Evolutionary conservation across 2,113 vertebrate species (phyloP).

Genomic region (Lycocorax pyrrhopterus): DNA sequence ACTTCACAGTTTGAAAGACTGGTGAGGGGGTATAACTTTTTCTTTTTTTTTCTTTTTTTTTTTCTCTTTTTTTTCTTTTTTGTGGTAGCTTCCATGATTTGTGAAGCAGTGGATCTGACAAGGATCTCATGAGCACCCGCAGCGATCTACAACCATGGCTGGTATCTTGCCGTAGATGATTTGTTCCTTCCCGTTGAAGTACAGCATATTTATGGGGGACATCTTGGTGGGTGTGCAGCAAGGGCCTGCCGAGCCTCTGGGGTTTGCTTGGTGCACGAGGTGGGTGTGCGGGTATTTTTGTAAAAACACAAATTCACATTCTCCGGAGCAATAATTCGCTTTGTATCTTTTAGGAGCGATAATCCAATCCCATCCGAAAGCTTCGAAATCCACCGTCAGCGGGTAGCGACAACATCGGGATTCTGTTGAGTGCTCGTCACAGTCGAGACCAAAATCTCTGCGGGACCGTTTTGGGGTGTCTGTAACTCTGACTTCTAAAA

Average conservation of each 20-base stretch:
- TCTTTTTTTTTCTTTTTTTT: too few relatives aligned
- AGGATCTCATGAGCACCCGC: constrained; percentile 89
- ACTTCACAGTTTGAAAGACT: constrained; percentile 74
- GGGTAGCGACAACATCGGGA: constrained; percentile 95
- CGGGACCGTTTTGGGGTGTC: constrained; percentile 85
- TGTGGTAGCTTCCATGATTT: constrained; percentile 19
- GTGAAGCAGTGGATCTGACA: background rate
- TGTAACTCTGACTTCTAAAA: constrained; percentile 95
- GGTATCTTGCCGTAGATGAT: constrained; percentile 99
- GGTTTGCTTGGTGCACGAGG: constrained; percentile 95
- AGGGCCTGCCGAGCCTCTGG: constrained; percentile 89
- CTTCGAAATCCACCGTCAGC: constrained; percentile 96
- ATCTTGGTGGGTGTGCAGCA: constrained; percentile 99
- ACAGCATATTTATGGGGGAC: constrained; percentile 99
- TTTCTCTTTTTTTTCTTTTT: background rate
- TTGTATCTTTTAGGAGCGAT: constrained; percentile 99
- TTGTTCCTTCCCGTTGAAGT: constrained; percentile 96
- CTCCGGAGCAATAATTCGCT: constrained; percentile 97
- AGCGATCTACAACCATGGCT: constrained; percentile 97
- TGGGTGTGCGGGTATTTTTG: constrained; percentile 98
- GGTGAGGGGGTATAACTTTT: constrained; percentile 35
- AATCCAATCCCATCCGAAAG: constrained; percentile 98
- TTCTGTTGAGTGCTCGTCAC: constrained; percentile 91
- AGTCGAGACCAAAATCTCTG: constrained; percentile 93
- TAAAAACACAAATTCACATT: constrained; percentile 97